Evolutionary conservation across 2,113 vertebrate species (phyloP), one percentile per base, ranked within the genome.

Genomic region (Azemiops feae): DNA sequence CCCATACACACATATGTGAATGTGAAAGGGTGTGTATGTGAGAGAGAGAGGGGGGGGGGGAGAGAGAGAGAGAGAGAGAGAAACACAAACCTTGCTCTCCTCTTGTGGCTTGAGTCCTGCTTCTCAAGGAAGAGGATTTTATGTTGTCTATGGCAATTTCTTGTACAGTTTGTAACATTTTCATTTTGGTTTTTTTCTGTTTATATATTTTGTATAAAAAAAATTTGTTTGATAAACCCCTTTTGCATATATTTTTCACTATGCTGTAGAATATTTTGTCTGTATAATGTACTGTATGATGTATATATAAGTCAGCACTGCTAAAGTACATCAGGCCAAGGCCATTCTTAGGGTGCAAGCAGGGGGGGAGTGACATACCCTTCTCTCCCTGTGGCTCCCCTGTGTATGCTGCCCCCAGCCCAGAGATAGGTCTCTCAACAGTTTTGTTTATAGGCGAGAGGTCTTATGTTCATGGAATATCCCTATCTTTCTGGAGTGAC

Each of bases 111-210:
- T 97, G 96, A 96, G 96, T 96, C 97, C 97, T 2, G 86, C 98
- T 98, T 98, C 98, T 98, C 98, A 97, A 95, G 95, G 97, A 97
- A 98, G 98, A 99, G 94, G 94, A 97, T 97, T 98, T 98, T 98
- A 96, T 98, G 97, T 98, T 99, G 98, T 99, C 98, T 98, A 95
- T 99, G 98, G 98, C 97, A 98, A 98, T 99, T 98, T 97, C 97
- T 96, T 98, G 98, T 98, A 99, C 97, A 98, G 97, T 96, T 98
- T 98, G 95, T 98, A 98, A 98, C 96, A 95, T 97, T 96, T 97
- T 90, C 91, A 97, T 90, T 5, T 94, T 94, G 95, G 3, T n/a
- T 91, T 60, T 93, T 94, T 96, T 96, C 96, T 96, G 93, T 96
- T 97, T 55, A 93, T 96, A 95, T 98, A 98, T 98, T 98, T 98